phyloP scores from a whole-genome alignment of 92 coral and sea anemone genomes.

The Diadumene lineata region DNA sequence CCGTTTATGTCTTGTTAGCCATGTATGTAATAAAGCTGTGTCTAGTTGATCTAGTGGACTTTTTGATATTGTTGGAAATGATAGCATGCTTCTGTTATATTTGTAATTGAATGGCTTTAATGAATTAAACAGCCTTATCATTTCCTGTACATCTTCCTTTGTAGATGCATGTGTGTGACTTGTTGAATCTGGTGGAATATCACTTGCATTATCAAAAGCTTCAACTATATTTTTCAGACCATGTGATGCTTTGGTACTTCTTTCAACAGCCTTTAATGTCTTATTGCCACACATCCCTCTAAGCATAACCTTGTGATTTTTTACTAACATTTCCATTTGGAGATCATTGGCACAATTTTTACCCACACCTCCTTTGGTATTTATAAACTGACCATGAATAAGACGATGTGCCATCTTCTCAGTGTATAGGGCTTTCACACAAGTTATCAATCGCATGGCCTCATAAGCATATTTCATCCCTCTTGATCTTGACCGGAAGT shows the following conservation, averaged over 20 bases:
- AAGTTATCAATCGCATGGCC: conserved; percentile 53
- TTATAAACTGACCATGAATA: conserved; percentile 55
- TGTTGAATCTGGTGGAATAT: conserved; percentile 42
- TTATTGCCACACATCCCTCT: conserved; percentile 48
- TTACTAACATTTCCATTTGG: conserved; percentile 52
- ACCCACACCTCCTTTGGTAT: conserved; percentile 55
- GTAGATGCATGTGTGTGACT: conserved; percentile 58
- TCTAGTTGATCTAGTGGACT: conserved; percentile 54
- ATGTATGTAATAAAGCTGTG: conserved; percentile 49
- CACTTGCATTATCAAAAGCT: conserved; percentile 41
- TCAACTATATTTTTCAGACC: conserved; percentile 34
- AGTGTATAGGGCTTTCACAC: conserved; percentile 41
- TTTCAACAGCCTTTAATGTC: conserved; percentile 47
- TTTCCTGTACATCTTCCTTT: conserved; percentile 46
- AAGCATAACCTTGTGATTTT: conserved; percentile 41
- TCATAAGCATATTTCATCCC: conserved; percentile 65
- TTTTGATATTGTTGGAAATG: conserved; percentile 30
- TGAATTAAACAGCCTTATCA: conserved; percentile 35
- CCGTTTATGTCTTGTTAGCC: conserved; percentile 60
- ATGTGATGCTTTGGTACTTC: conserved; percentile 46
- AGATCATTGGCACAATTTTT: conserved; percentile 56
- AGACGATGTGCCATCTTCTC: conserved; percentile 40
- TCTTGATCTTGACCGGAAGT: conserved; percentile 48
- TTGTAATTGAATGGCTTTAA: conserved; percentile 32
- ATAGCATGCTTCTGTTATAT: conserved; percentile 24